Conservation (phyloP, 2,797 vertebrate species). For the Melanitta fusca region DNA sequence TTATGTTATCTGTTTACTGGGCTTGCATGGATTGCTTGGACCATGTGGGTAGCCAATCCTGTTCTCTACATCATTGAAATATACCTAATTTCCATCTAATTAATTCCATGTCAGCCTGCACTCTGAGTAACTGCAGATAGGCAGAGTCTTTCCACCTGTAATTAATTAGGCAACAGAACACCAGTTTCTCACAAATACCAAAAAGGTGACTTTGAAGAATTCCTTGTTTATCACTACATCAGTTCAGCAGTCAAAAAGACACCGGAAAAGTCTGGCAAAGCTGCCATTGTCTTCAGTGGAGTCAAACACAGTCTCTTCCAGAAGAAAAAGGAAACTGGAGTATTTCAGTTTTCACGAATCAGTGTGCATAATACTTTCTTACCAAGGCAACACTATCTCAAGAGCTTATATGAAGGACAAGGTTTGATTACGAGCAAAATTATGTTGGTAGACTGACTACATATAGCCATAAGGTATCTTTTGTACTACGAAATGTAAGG, state of each 20-base stretch:
- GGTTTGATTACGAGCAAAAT: not conserved
- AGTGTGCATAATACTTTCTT: not conserved
- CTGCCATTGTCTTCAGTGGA: not conserved
- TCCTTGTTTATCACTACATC: not conserved
- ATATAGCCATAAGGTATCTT: not conserved
- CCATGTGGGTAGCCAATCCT: not conserved
- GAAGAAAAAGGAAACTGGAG: not conserved
- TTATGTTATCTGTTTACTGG: not conserved
- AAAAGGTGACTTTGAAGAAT: not conserved
- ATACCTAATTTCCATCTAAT: not conserved
- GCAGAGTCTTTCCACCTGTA: not conserved
- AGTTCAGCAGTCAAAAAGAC: not conserved
- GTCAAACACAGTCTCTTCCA: not conserved
- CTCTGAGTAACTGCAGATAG: not conserved
- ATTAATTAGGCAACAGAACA: not conserved
- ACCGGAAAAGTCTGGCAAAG: not conserved
- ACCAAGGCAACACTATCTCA: not conserved
- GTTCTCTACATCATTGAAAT: not conserved
- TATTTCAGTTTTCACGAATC: not conserved
- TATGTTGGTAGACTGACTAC: not conserved
- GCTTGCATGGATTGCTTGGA: not conserved
- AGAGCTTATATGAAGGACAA: not conserved
- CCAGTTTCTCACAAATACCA: not conserved
- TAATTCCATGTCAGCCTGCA: not conserved
- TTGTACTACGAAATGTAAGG: not conserved